phyloP scores from a whole-genome alignment of 2,797 vertebrate species.

The Monodelphis domestica region DNA sequence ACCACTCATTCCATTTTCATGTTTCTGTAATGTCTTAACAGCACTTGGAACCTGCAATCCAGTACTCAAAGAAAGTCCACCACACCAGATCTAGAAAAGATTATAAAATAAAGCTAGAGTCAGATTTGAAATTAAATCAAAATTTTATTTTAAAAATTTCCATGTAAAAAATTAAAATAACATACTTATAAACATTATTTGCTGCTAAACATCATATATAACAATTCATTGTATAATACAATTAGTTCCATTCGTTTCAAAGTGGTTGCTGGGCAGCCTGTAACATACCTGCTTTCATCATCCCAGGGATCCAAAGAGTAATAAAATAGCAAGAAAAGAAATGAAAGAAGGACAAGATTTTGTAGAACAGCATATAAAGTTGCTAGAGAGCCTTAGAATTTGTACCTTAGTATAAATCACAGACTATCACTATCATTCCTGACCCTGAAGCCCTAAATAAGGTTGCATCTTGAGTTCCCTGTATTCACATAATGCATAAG shows the following conservation, averaged over 20 bases:
- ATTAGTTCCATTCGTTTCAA: not conserved
- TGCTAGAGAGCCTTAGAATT: not conserved
- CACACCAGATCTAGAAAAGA: constrained; percentile 92
- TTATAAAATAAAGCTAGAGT: constrained; percentile 54
- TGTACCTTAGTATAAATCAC: not conserved
- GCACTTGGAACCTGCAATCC: constrained; percentile 95
- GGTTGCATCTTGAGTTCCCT: not conserved
- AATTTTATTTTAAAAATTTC: constrained; percentile 12
- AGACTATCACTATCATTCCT: not conserved
- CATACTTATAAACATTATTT: constrained; percentile 10
- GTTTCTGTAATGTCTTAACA: constrained; percentile 90
- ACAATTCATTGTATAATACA: not conserved
- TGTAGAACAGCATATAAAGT: not conserved
- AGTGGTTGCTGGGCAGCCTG: not conserved
- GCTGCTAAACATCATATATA: not conserved
- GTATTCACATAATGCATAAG: not conserved
- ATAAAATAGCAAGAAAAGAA: not conserved
- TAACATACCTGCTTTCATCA: not conserved
- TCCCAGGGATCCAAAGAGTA: not conserved
- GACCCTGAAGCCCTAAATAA: constrained; percentile 11
- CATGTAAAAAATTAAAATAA: constrained; percentile 38
- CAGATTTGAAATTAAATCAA: constrained; percentile 38
- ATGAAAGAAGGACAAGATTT: not conserved
- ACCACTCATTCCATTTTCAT: constrained; percentile 87
- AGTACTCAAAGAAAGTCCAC: constrained; percentile 90